Percentiles rank a stretch among this genome's conserved stretches.
These are phyloP conservation scores for Gymnosoma rotundatum DNA, from an alignment of 2,888 invertebrate genomes.

Conservation along the genomic window DNA sequence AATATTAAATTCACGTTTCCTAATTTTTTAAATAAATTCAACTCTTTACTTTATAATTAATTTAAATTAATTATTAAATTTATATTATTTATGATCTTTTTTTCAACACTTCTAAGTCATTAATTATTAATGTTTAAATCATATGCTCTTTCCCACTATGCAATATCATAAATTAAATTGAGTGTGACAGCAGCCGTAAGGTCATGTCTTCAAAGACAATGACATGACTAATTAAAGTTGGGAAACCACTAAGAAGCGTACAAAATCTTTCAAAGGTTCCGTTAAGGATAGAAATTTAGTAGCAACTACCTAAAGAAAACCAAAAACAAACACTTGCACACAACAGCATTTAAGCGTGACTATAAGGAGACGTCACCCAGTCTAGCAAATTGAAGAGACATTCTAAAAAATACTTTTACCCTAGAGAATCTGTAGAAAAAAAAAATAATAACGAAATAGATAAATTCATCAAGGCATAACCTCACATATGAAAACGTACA, in stretches of 20 bases:
- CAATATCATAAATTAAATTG: slow-evolving; percentile 36
- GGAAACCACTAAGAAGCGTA: slow-evolving; percentile 55
- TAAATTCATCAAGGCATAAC: slow-evolving; percentile 5
- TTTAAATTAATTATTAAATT: no score
- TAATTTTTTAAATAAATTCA: no score
- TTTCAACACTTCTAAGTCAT: no score
- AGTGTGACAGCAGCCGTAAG: slow-evolving; percentile 42
- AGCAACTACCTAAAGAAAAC: slow-evolving; percentile 32
- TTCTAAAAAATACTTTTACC: slow-evolving; percentile 26
- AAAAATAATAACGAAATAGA: not conserved
- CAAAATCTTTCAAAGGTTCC: slow-evolving; percentile 18
- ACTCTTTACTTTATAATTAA: no score
- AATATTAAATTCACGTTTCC: no score
- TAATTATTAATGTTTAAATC: not conserved
- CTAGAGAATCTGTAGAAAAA: slow-evolving; percentile 23
- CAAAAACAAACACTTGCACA: slow-evolving; percentile 59
- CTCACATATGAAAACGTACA: not conserved
- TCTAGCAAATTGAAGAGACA: slow-evolving; percentile 15
- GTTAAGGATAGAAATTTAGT: slow-evolving; percentile 26
- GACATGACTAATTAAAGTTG: slow-evolving; percentile 64
- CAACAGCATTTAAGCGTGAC: slow-evolving; percentile 35
- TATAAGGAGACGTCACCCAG: slow-evolving; percentile 40
- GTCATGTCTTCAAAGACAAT: slow-evolving; percentile 46
- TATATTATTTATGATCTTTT: no score
- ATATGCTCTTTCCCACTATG: slow-evolving; percentile 19